Evolutionary conservation across 2,888 invertebrate species (phyloP).

Genomic region (Mythimna loreyi): DNA sequence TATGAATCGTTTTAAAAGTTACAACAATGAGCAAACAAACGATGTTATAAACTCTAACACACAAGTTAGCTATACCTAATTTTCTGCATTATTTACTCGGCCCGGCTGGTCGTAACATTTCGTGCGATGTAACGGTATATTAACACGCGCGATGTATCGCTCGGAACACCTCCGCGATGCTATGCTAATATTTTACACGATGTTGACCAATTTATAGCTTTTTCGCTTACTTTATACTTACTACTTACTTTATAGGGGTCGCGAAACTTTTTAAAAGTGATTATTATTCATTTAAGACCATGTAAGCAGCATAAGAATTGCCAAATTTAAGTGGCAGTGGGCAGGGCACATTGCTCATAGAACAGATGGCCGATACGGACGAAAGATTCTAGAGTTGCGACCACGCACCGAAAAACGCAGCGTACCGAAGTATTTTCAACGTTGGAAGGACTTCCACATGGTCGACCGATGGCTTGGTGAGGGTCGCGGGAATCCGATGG

Average conservation of each 20-base stretch:
- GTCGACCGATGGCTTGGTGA: too few species aligned
- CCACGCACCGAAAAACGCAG: too few species aligned
- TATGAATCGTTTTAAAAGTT: background rate
- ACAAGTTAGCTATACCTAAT: background rate
- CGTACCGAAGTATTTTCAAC: too few species aligned
- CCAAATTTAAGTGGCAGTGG: background rate
- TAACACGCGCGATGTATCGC: conserved; percentile 23
- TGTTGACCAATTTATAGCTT: background rate
- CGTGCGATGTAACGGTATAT: conserved; percentile 47
- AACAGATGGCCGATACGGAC: too few species aligned
- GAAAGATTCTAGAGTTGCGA: too few species aligned
- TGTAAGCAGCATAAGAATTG: too few species aligned
- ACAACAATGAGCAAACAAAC: conserved; percentile 14
- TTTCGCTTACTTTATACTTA: too few species aligned
- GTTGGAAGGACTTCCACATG: too few species aligned
- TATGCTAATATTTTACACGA: conserved; percentile 33
- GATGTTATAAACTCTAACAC: conserved; percentile 3
- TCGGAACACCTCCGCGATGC: conserved; percentile 23
- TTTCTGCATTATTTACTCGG: background rate
- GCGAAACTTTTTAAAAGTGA: background rate
- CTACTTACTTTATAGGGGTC: too few species aligned
- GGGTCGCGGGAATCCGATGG: too few species aligned
- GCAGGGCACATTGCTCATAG: too few species aligned
- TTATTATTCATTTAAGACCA: too few species aligned
- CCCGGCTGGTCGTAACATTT: conserved; percentile 3